Conservation (phyloP, 1,140 invertebrate species). For the Aphidius ervi region DNA sequence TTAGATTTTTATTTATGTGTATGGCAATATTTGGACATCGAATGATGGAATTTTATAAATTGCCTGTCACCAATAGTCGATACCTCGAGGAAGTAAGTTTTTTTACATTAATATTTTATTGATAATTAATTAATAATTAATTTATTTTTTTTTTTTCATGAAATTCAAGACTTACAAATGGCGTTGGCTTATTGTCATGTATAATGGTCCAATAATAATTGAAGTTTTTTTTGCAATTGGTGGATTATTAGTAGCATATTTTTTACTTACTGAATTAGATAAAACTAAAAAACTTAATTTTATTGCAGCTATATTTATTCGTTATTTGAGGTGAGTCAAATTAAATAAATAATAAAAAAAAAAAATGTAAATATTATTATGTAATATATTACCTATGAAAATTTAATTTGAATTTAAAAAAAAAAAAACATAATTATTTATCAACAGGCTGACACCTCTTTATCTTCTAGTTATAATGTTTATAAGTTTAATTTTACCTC, state of each 20-base stretch:
- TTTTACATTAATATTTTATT: neutral
- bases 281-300: conserved; percentile 36
- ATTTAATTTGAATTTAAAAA: too few species aligned
- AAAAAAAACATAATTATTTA: too few species aligned
- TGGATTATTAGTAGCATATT: conserved; percentile 37
- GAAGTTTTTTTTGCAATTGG: conserved; percentile 43
- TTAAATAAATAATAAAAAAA: too few species aligned
- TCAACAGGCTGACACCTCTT: too few species aligned
- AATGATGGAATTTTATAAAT: conserved; percentile 29
- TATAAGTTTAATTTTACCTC: conserved; percentile 34
- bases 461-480: conserved; percentile 26
- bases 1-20: conserved; percentile 29
- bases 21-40: conserved; percentile 32
- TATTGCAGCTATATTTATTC: conserved; percentile 28
- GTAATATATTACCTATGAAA: too few species aligned
- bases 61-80: conserved; percentile 26
- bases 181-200: conserved; percentile 9
- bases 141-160: neutral
- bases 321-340: conserved; percentile 32
- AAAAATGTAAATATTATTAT: too few species aligned
- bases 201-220: conserved; percentile 39
- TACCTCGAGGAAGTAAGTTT: conserved; percentile 32
- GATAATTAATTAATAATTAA: neutral
- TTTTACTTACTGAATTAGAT: conserved; percentile 36
- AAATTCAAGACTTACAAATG: too few species aligned